Evolutionary conservation across 1,140 invertebrate species (phyloP).

Genomic region (Papilio polyxenes): DNA sequence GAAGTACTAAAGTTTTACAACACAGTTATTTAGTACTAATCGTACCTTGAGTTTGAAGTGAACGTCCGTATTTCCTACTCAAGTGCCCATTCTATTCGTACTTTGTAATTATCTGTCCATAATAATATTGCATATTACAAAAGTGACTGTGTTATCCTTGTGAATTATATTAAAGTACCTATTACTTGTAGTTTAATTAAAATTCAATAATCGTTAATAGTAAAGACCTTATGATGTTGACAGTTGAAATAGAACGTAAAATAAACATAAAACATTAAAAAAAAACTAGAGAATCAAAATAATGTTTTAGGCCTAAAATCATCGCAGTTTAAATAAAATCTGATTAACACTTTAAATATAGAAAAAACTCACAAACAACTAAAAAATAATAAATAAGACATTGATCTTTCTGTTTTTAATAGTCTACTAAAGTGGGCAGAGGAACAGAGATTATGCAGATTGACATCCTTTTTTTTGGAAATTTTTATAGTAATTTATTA

Average conservation of each 20-base stretch:
- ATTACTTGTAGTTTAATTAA: background rate
- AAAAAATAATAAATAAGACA: background rate
- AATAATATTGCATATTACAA: constrained; percentile 2
- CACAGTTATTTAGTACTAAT: background rate
- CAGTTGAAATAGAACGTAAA: background rate
- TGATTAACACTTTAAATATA: background rate
- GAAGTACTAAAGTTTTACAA: background rate
- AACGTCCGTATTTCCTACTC: constrained; percentile 27
- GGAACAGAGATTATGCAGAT: background rate
- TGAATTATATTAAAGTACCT: constrained; percentile 1
- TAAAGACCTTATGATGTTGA: background rate
- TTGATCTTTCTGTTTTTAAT: background rate
- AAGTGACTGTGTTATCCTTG: constrained; percentile 13
- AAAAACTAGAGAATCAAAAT: background rate
- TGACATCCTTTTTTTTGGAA: background rate
- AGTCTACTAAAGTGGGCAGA: background rate
- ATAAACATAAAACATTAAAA: background rate
- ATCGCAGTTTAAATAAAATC: background rate
- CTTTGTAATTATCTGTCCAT: constrained; percentile 24
- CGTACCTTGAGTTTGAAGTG: constrained; percentile 3
- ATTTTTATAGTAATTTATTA: background rate
- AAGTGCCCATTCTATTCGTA: constrained; percentile 22
- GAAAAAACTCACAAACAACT: background rate
- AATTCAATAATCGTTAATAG: background rate
- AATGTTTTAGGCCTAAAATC: background rate